Evolutionary conservation across 2,888 invertebrate genomes (phyloP).

Genomic region (Pterostichus niger): DNA sequence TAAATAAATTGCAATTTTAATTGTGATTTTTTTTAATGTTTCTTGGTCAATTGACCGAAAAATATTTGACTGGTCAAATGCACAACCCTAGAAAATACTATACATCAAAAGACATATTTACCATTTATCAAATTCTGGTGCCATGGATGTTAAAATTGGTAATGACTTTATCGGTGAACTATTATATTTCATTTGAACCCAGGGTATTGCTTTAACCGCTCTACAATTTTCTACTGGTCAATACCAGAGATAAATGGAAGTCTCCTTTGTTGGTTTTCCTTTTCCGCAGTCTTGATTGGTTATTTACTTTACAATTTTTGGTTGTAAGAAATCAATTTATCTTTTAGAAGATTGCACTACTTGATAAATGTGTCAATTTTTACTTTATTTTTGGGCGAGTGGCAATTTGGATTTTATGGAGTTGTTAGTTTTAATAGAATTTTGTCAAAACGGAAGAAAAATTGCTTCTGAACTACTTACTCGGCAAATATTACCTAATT

Average conservation of each 20-base stretch:
- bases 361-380: neutral
- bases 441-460: neutral
- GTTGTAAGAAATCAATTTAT: constrained; percentile 19
- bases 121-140: too few species aligned
- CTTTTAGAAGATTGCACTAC: neutral
- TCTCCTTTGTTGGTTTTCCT: neutral
- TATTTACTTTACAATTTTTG: constrained; percentile 11
- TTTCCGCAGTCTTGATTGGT: neutral
- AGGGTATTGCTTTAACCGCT: too few species aligned
- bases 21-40: too few species aligned
- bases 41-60: too few species aligned
- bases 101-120: too few species aligned
- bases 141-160: too few species aligned
- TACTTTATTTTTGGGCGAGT: neutral
- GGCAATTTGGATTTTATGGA: constrained; percentile 3
- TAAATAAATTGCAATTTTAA: too few species aligned
- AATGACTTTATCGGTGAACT: too few species aligned
- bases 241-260: neutral
- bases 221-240: neutral
- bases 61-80: too few species aligned
- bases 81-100: too few species aligned
- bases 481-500: neutral
- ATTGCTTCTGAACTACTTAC: neutral
- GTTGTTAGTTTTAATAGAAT: constrained; percentile 45
- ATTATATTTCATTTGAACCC: too few species aligned